A percentile compares a stretch with the other conserved stretches of the same genome.
Evolutionary conservation across 53 echinoderm and acorn worm species (phyloP).

Genomic region (Temnopleurus reevesii): DNA sequence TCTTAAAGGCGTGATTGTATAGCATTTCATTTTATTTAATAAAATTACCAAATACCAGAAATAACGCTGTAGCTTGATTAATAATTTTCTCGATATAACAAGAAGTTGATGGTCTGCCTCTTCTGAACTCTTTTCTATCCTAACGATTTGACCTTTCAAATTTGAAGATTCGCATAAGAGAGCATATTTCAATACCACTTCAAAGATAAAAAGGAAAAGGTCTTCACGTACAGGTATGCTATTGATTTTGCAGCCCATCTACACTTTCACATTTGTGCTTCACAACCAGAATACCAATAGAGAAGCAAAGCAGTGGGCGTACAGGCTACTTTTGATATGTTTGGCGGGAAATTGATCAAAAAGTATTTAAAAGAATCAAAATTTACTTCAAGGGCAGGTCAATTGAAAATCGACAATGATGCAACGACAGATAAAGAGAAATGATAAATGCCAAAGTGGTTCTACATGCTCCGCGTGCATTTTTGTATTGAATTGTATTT

Average conservation of each 20-base stretch:
- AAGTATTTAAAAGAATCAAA: not conserved
- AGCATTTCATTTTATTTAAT: not conserved
- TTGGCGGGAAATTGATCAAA: not conserved
- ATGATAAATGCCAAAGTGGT: not conserved
- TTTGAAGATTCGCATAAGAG: not conserved
- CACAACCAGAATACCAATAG: not conserved
- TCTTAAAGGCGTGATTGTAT: not conserved
- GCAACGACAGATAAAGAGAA: not conserved
- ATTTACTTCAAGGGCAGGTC: not conserved
- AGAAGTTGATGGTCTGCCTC: not conserved
- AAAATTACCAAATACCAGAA: no score
- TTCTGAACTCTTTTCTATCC: not conserved
- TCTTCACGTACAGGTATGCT: not conserved
- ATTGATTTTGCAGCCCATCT: not conserved
- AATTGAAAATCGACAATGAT: not conserved
- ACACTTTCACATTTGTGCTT: not conserved
- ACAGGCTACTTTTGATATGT: not conserved
- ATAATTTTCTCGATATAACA: not conserved
- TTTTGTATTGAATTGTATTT: no score
- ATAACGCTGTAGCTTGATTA: not conserved
- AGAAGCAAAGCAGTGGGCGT: not conserved
- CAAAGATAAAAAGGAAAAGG: not conserved
- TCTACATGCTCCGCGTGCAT: no score
- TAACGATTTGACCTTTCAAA: constrained; percentile 6
- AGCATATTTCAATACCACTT: constrained; percentile 4